A percentile compares a stretch with the other conserved stretches of the same genome.
These are phyloP conservation scores for Cygnus buccinator DNA, from an alignment of 2,113 vertebrate species.

Conservation along the genomic window DNA sequence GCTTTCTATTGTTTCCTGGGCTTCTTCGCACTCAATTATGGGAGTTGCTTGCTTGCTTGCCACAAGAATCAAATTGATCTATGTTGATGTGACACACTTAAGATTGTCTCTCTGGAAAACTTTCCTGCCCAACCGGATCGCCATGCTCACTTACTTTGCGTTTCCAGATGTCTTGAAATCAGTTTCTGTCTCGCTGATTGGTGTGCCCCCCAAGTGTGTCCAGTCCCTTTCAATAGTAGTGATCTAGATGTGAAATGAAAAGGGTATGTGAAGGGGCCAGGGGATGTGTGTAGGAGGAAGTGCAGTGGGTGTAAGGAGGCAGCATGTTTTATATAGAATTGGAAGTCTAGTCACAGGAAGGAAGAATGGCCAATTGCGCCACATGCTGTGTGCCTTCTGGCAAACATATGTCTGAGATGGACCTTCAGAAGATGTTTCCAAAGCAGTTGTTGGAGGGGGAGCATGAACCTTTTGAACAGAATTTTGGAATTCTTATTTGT, in stretches of 20 bases:
- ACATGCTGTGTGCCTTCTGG: background rate
- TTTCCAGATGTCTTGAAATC: background rate
- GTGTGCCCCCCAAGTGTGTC: background rate
- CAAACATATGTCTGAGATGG: background rate
- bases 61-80: background rate
- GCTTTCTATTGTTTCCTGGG: background rate
- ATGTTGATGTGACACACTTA: background rate
- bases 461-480: background rate
- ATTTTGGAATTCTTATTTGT: background rate
- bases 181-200: background rate
- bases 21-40: background rate
- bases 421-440: background rate
- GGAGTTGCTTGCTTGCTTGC: background rate
- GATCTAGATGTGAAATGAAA: background rate
- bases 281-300: slow-evolving; percentile 1
- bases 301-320: background rate
- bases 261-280: background rate
- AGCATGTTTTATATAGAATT: background rate
- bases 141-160: background rate
- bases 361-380: background rate
- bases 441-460: background rate
- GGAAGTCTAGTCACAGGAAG: slow-evolving; percentile 1
- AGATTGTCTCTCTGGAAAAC: background rate
- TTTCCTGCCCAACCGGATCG: background rate
- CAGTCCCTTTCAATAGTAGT: background rate